Percentiles rank a stretch among this genome's conserved stretches.
phyloP scores from a whole-genome alignment of 2,113 vertebrate species.

The Orientallactaga bullata region DNA sequence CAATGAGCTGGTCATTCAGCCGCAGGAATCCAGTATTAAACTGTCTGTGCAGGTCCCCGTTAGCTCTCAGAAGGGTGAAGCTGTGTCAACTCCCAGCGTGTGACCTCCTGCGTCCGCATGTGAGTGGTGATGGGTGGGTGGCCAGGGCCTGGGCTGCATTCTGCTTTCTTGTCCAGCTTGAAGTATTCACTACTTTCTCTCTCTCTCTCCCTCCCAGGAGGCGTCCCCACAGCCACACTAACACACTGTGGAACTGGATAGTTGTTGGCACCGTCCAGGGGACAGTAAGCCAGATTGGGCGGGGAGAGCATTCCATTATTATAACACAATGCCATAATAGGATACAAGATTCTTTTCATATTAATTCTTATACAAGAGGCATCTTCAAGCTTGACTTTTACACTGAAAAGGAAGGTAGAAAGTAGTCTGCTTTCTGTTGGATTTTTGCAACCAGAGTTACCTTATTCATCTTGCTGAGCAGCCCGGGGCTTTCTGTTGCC shows the following conservation, averaged over 20 bases:
- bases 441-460: neutral
- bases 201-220: constrained; percentile 75
- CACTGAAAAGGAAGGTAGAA: constrained; percentile 40
- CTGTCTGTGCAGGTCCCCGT: constrained; percentile 49
- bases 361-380: constrained; percentile 85
- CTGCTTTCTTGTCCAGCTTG: constrained; percentile 57
- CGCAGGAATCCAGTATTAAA: constrained; percentile 55
- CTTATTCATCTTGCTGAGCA: neutral
- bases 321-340: constrained; percentile 88
- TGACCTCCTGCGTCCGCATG: accelerated
- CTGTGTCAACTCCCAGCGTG: neutral
- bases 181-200: constrained; percentile 66
- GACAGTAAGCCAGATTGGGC: constrained; percentile 82
- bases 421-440: neutral
- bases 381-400: constrained; percentile 76
- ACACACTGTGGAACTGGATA: constrained; percentile 72
- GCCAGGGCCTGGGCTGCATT: accelerated
- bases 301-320: constrained; percentile 88
- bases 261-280: constrained; percentile 72
- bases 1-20: constrained; percentile 76
- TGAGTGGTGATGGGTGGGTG: accelerated
- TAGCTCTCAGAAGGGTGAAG: constrained; percentile 65
- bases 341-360: constrained; percentile 87
- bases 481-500: neutral
- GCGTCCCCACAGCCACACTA: constrained; percentile 77